Evolutionary conservation across 2,888 invertebrate genomes (phyloP).

Genomic region (Dicyrtoma fusca): DNA sequence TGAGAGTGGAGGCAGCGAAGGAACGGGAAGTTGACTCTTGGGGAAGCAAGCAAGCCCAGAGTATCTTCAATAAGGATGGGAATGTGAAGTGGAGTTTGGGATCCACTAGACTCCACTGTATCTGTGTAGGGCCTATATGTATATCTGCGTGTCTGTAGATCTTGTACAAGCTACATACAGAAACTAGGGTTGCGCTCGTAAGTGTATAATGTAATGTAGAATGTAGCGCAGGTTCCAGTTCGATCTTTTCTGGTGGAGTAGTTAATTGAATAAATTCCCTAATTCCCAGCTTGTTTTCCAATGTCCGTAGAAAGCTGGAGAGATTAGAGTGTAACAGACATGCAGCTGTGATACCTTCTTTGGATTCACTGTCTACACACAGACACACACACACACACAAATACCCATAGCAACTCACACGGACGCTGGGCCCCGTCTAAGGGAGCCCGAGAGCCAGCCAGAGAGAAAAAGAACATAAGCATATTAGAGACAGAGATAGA

Average conservation of each 20-base stretch:
- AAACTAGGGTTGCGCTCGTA: not conserved
- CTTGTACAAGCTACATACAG: not conserved
- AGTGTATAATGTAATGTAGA: slow-evolving; percentile 37
- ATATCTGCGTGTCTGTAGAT: slow-evolving; percentile 1
- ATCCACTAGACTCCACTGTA: not conserved
- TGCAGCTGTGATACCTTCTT: slow-evolving; percentile 54
- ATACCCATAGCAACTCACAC: slow-evolving; percentile 5
- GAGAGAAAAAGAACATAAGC: slow-evolving; percentile 7
- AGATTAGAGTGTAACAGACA: slow-evolving; percentile 55
- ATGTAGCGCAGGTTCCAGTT: slow-evolving; percentile 39
- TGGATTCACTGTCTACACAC: slow-evolving; percentile 27
- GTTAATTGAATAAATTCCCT: slow-evolving; percentile 57
- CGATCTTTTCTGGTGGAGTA: slow-evolving; percentile 51
- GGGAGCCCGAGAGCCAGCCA: slow-evolving; percentile 1
- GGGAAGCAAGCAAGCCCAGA: slow-evolving; percentile 29
- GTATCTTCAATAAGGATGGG: slow-evolving; percentile 26
- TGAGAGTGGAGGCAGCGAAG: slow-evolving; percentile 6
- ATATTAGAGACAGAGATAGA: slow-evolving; percentile 3
- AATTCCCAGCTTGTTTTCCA: slow-evolving; percentile 57
- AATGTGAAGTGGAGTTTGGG: slow-evolving; percentile 35
- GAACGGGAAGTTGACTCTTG: slow-evolving; percentile 39
- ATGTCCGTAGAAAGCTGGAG: slow-evolving; percentile 55
- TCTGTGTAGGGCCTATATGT: too few species aligned
- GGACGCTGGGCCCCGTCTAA: not conserved
- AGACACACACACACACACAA: not conserved